Evolutionary conservation across 2,113 vertebrate species (phyloP).

Genomic region (Chamaetylas fuelleborni): DNA sequence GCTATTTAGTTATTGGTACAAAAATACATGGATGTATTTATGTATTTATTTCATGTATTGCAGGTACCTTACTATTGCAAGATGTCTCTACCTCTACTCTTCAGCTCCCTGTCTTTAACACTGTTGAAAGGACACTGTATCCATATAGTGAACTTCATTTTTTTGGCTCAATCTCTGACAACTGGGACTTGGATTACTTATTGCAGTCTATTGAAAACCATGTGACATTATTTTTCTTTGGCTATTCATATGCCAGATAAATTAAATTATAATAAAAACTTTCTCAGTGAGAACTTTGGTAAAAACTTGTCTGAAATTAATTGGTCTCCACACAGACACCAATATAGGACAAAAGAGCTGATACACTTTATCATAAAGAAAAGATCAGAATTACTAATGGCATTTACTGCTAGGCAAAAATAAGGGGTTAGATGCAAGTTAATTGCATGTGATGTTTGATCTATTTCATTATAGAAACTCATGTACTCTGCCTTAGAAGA

Average conservation of each 20-base stretch:
- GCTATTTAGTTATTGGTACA: neutral
- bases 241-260: neutral
- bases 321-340: neutral
- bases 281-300: neutral
- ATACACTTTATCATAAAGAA: neutral
- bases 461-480: neutral
- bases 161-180: neutral
- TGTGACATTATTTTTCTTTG: neutral
- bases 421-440: constrained; percentile 1
- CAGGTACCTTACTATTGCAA: neutral
- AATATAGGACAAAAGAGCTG: neutral
- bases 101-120: neutral
- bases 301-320: neutral
- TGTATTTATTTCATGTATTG: neutral
- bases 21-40: neutral
- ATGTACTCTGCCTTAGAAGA: neutral
- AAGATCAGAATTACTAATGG: constrained; percentile 4
- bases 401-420: constrained; percentile 28
- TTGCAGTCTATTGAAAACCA: neutral
- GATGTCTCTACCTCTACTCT: neutral
- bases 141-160: neutral
- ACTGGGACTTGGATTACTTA: neutral
- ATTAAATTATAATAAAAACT: neutral
- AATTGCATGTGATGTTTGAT: constrained; percentile 3
- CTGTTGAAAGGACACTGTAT: neutral